These are phyloP conservation scores for Dipodomys spectabilis DNA, from an alignment of 2,113 vertebrate species.

Conservation along the genomic window DNA sequence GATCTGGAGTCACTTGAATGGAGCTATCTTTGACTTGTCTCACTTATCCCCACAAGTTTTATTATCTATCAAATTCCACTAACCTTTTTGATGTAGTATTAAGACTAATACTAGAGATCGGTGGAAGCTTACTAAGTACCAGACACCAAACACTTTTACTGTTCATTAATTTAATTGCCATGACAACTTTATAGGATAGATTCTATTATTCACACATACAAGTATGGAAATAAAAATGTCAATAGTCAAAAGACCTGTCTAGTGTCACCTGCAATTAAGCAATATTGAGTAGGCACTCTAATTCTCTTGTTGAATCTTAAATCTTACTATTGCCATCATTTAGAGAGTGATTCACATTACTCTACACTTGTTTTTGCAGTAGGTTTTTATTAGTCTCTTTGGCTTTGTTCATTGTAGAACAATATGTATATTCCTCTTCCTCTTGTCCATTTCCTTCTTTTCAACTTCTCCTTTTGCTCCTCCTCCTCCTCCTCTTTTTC, in stretches of 20 bases:
- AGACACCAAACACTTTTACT: background rate
- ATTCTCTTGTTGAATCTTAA: too few species aligned
- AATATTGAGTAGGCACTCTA: background rate
- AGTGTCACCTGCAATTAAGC: background rate
- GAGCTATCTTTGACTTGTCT: background rate
- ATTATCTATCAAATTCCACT: background rate
- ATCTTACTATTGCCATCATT: too few species aligned
- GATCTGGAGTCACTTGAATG: background rate
- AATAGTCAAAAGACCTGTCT: background rate
- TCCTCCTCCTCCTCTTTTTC: too few species aligned
- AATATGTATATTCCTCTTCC: background rate
- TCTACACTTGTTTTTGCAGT: background rate
- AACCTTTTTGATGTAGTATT: background rate
- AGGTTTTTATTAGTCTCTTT: background rate
- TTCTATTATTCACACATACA: background rate
- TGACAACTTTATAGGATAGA: background rate
- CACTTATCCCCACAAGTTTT: background rate
- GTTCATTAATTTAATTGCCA: background rate
- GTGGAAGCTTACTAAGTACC: background rate
- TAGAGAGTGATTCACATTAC: background rate
- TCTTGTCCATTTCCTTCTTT: too few species aligned
- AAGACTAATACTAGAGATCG: background rate
- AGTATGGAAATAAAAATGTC: slow-evolving; percentile 21
- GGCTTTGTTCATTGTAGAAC: background rate
- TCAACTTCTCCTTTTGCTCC: too few species aligned